These are phyloP conservation scores for Drosophila lacicola DNA, from an alignment of 2,888 invertebrate genomes.

Conservation along the genomic window DNA sequence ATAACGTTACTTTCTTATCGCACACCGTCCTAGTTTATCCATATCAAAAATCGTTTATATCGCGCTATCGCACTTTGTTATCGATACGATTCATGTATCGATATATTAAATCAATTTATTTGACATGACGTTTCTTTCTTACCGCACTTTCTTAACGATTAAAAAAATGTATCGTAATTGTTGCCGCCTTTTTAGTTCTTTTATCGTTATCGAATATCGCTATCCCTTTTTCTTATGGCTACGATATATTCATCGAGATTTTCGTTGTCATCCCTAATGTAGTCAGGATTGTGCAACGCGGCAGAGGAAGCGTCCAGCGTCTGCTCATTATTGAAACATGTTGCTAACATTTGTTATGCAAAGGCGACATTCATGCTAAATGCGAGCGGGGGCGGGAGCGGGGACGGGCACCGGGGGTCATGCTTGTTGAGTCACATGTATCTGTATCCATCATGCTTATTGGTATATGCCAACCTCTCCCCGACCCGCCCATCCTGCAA, in stretches of 20 bases:
- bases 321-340: constrained; percentile 77
- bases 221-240: too few species aligned
- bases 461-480: constrained; percentile 22
- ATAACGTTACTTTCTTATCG: too few species aligned
- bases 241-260: background rate
- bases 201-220: too few species aligned
- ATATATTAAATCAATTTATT: too few species aligned
- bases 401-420: background rate
- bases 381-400: constrained; percentile 12
- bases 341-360: constrained; percentile 77
- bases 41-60: too few species aligned
- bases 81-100: too few species aligned
- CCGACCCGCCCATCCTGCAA: background rate
- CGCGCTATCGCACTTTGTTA: too few species aligned
- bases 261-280: constrained; percentile 2
- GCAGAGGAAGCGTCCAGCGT: constrained; percentile 1
- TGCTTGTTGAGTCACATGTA: constrained; percentile 26
- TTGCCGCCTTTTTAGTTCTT: too few species aligned
- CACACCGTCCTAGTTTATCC: too few species aligned
- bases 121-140: too few species aligned
- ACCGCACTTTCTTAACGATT: too few species aligned
- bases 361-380: constrained; percentile 69
- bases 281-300: background rate
- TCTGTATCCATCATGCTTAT: constrained; percentile 69
- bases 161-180: too few species aligned